phyloP scores from a whole-genome alignment of 2,113 vertebrate species.

The Engraulis encrasicolus region DNA sequence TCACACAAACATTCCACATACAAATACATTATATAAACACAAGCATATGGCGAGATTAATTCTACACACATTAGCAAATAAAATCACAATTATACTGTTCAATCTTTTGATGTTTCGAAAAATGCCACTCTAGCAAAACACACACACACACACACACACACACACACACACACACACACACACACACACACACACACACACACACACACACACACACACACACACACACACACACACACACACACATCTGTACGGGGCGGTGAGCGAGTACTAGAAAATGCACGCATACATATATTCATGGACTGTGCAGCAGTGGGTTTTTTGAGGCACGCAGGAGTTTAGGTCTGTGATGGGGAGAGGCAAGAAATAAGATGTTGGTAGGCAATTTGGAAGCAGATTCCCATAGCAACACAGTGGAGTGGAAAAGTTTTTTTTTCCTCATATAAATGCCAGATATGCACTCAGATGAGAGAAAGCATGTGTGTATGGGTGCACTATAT shows the following conservation, averaged over 20 bases:
- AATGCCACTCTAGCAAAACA: too few species aligned
- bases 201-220: neutral
- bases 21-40: neutral
- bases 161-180: neutral
- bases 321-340: neutral
- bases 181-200: neutral
- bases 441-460: constrained; percentile 29
- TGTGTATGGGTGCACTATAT: neutral
- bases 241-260: neutral
- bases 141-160: too few species aligned
- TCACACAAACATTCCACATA: neutral
- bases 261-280: neutral
- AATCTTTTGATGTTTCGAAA: too few species aligned
- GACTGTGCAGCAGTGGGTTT: neutral
- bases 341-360: neutral
- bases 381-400: constrained; percentile 27
- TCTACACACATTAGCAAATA: too few species aligned
- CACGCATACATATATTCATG: neutral
- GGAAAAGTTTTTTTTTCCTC: neutral
- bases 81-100: too few species aligned
- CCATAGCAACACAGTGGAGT: constrained; percentile 5
- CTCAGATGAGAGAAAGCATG: constrained; percentile 3
- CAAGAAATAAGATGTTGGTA: constrained; percentile 14
- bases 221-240: neutral
- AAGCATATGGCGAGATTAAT: too few species aligned